Base-by-base conservation (phyloP, 92 coral and sea anemone genomes). In the Paragorgia papillata region DNA sequence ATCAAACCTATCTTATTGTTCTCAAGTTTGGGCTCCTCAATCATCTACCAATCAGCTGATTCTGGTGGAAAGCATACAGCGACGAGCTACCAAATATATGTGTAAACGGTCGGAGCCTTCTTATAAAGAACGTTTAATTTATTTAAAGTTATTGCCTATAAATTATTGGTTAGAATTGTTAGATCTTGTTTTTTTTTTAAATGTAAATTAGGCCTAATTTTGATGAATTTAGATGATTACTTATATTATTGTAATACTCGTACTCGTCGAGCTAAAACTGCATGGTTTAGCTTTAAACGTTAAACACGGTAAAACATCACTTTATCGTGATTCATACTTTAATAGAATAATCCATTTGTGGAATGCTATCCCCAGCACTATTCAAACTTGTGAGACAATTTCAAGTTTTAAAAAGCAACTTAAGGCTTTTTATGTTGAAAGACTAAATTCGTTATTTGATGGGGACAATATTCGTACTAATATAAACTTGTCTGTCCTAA, bases 401-500 rank as follows among this genome's bases (percentile, higher is more conserved):
- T 25, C 57, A 34, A 39, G 26, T 69, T 80, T 80, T 57, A 80
- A 68, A 33, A 57, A 29, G 26, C 54, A 33, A 73, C 62, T 54
- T 8, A 37, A 66, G 74, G 48, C 74, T 66, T 54, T 66, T 54
- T 21, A 57, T 43, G 60, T 62, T 75, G 40, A 34, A 32, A 34
- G 60, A 41, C 70, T 75, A 18, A 33, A 75, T 19, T 37, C 43
- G 40, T 55, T 80, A 53, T 81, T 81, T 62, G 62, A 81, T 28
- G 66, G 35, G 54, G 85, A 81, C 60, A 71, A 81, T 58, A 81
- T 69, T 58, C 33, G 85, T 50, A 69, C 79, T 20, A 37, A 4
- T 68, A 25, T 29, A 80, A 80, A 58, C 15, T 80, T 43, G 58
- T 80, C 13, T 79, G 83, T 50, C 76, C 83, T 50, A 79, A 50